phyloP scores from a whole-genome alignment of 35 echinoderm and acorn worm species.

The Ophioderma brevispina region DNA sequence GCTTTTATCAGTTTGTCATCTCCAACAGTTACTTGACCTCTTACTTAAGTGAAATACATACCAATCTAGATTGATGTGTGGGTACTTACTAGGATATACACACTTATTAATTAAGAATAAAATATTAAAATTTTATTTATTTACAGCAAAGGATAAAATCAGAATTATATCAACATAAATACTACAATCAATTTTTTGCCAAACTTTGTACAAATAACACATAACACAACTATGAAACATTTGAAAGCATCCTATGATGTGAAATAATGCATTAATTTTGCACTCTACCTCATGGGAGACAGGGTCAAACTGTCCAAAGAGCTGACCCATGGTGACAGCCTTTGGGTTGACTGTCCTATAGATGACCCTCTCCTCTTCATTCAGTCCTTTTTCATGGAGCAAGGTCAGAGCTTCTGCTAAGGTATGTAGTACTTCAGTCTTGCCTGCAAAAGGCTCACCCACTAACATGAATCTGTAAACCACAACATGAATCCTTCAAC shows the following conservation, averaged over 20 bases:
- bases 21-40: too few relatives aligned
- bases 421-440: slow-evolving; percentile 90
- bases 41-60: too few relatives aligned
- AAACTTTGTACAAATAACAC: too few relatives aligned
- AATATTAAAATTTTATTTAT: too few relatives aligned
- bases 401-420: slow-evolving; percentile 85
- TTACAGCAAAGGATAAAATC: too few relatives aligned
- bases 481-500: too few relatives aligned
- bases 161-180: too few relatives aligned
- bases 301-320: slow-evolving; percentile 99
- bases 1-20: too few relatives aligned
- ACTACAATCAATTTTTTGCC: background rate
- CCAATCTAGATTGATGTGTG: too few relatives aligned
- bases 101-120: too few relatives aligned
- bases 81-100: too few relatives aligned
- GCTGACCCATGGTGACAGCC: slow-evolving; percentile 97
- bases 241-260: background rate
- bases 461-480: slow-evolving; percentile 98
- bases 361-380: slow-evolving; percentile 94
- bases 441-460: slow-evolving; percentile 93
- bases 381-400: slow-evolving; percentile 88
- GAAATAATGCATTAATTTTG: background rate
- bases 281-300: slow-evolving; percentile 94
- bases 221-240: too few relatives aligned
- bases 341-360: slow-evolving; percentile 96